phyloP scores from a whole-genome alignment of 92 coral and sea anemone genomes.

The Hydrozoanthus gracilis region DNA sequence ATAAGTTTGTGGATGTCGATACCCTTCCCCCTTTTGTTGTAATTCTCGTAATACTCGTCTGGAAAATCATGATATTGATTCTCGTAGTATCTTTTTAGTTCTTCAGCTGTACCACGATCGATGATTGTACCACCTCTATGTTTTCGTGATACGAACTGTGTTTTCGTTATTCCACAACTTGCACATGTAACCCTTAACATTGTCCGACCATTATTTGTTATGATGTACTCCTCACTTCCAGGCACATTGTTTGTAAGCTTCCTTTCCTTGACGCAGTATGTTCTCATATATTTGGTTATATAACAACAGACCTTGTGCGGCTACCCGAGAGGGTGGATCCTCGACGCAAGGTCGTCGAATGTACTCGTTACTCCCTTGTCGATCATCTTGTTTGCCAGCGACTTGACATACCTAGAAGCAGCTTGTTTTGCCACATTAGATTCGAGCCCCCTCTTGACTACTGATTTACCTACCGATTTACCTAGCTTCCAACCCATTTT shows the following conservation, averaged over 20 bases:
- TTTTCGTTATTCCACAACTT: not conserved
- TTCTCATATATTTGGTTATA: not conserved
- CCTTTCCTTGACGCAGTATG: too few relatives aligned
- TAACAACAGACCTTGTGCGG: not conserved
- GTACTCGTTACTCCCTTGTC: not conserved
- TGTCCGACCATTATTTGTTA: not conserved
- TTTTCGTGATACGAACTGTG: conserved; percentile 18
- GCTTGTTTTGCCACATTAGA: not conserved
- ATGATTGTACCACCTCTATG: too few relatives aligned
- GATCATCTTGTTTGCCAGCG: not conserved
- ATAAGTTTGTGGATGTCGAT: too few relatives aligned
- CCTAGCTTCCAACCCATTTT: not conserved
- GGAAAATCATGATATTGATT: too few relatives aligned
- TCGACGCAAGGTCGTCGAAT: not conserved
- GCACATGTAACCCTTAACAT: not conserved
- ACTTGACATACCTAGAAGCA: not conserved
- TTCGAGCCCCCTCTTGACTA: not conserved
- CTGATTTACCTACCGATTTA: too few relatives aligned
- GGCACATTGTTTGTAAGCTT: not conserved
- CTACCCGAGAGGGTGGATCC: not conserved
- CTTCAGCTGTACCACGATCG: too few relatives aligned
- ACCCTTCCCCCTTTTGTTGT: too few relatives aligned
- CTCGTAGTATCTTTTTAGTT: too few relatives aligned
- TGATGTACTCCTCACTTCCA: not conserved
- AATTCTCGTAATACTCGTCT: too few relatives aligned